Evolutionary conservation across 2,888 invertebrate genomes (phyloP), one percentile per base, ranked within the genome.

Genomic region (Drosophila recens): DNA sequence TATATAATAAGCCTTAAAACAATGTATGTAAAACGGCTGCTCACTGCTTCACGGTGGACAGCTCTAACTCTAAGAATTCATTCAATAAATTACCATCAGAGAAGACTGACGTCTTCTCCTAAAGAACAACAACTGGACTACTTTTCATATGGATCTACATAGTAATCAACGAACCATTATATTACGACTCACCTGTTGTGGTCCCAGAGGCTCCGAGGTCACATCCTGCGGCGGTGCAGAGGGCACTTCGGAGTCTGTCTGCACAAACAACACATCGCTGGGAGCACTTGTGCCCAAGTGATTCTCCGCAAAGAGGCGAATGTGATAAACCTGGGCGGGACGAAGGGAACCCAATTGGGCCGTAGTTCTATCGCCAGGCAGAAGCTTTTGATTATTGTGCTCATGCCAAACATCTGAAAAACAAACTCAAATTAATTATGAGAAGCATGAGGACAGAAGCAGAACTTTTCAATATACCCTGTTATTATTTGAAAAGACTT

Each of bases 171-270:
- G 17, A 17, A 17, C 17, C 17, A 17, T 17, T 17, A 17, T 17
- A 17, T 17, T 17, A 17, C 17, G 8, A 51, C 40, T 49, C 34
- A 75, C 81, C 64, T 96, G 95, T 67, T 96, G 95, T 0, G 96
- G 95, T 1, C 95, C 95, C 11, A 95, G 93, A 0, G 96, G 94
- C 38, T 95, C 94, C 15, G 95, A 95, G 53, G 94, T 94, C 23
- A 96, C 95, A 83, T 94, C 94, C 27, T 93, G 93, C 0, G 96
- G 96, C 0, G 96, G 94, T 43, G 96, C 96, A 15, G 95, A 95
- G 0, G 96, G 96, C 0, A 95, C 95, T 93, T 94, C 94, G 0
- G 93, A 93, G 52, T 94, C 94, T 0, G 94, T 94, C 88, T 94
- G 93, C 1, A 94, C 93, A 80, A 94, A 93, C 69, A 94, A 91